Base-by-base conservation (phyloP, 2,888 invertebrate species). In the Microplitis deprimator region DNA sequence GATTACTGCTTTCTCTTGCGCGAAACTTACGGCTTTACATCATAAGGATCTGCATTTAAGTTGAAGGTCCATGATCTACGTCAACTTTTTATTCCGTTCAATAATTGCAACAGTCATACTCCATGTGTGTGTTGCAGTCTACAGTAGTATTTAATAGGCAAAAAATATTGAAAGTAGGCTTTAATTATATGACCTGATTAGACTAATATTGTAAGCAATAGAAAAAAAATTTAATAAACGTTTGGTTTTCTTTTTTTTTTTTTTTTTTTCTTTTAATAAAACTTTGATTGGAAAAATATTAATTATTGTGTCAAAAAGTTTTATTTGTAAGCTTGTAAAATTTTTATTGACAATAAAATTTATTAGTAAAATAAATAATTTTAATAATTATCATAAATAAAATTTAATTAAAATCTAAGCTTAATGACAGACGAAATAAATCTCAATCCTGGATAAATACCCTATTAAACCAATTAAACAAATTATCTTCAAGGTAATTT, bases 1-100 rank as follows among this genome's bases (percentile, higher is more conserved):
- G 84, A 87, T 86, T 85, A 86, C 79, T 78, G 77, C 79, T 80
- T 79, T 80, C 79, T 65, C 67, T 59, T 16, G 39, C 17, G 29
- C 38, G 13, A 65, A 65, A 65, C 77, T 78, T 39, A 78, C 79
- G 74, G 77, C 78, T 81, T 79, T 81, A 77, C 79, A 77, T 81
- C 41, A 65, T 41, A 17, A 50, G 76, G 64, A 74, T 80, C 79
- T 77, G 76, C 80, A 77, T 76, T 65, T 29, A 38, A 65, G 65
- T 29, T 65, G 17, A 17, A 65, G 65, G 65, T 65, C 65, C 17
- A 62, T 71, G 71, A 71, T 71, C 71, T 61, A 70, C 70, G 71
- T 71, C 71, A 71, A 71, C 71, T 29, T 71, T 61, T 71, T 71
- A 71, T 71, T 61, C 71, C 61, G 61, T 71, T 61, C 60, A 62